Conservation (phyloP, 2,888 invertebrate species). For the Griposia aprilina region DNA sequence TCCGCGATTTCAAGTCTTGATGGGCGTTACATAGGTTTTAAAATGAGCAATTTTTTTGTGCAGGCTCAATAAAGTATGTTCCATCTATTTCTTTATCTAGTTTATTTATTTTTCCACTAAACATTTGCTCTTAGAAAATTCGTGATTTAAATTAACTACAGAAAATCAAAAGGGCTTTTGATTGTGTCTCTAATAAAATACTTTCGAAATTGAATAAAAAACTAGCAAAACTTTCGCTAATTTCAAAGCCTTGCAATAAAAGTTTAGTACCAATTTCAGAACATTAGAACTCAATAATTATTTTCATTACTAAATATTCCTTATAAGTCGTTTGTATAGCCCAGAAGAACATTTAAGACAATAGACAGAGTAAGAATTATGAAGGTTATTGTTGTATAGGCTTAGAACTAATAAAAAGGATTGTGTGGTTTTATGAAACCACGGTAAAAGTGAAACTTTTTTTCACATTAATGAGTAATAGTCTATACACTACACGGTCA, state of each 20-base stretch:
- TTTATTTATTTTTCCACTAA: background rate
- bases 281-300: conserved; percentile 36
- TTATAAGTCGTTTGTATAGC: conserved; percentile 28
- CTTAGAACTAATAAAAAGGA: conserved; percentile 27
- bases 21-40: too few relatives aligned
- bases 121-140: background rate
- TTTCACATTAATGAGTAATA: too few relatives aligned
- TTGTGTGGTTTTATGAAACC: too few relatives aligned
- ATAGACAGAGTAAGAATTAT: conserved; percentile 32
- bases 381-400: conserved; percentile 24
- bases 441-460: too few relatives aligned
- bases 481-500: too few relatives aligned
- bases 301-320: conserved; percentile 52
- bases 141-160: background rate
- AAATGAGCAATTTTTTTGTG: too few relatives aligned
- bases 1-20: too few relatives aligned
- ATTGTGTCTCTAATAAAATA: background rate
- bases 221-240: background rate
- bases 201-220: background rate
- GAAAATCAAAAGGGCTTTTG: background rate
- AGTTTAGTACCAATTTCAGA: conserved; percentile 18
- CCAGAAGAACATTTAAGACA: conserved; percentile 38
- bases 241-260: conserved; percentile 25
- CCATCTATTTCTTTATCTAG: background rate
- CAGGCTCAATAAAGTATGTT: background rate